Evolutionary conservation across 1,140 invertebrate genomes (phyloP).

Genomic region (Sipha flava): DNA sequence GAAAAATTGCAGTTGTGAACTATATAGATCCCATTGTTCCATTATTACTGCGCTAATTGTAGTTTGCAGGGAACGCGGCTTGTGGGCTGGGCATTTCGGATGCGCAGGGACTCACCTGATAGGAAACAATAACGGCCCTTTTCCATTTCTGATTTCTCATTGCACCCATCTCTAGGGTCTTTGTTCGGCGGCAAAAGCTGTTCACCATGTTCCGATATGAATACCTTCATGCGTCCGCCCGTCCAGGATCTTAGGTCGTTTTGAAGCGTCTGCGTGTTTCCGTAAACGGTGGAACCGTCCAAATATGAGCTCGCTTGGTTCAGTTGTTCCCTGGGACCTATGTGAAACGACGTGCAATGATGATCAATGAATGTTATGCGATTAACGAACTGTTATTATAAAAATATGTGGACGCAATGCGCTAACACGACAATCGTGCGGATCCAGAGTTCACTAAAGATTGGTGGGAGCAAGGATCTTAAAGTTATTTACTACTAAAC

Average conservation of each 20-base stretch:
- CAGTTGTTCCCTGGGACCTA: constrained; percentile 73
- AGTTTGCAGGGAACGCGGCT: no score
- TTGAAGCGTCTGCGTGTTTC: constrained; percentile 51
- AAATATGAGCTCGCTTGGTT: constrained; percentile 85
- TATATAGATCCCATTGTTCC: no score
- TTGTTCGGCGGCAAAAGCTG: constrained; percentile 61
- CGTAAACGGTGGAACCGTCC: constrained; percentile 82
- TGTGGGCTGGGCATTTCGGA: no score
- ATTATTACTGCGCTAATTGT: no score
- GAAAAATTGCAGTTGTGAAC: no score
- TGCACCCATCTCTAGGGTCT: constrained; percentile 66
- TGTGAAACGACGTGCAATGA: neutral
- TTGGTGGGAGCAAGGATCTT: no score
- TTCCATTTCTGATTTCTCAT: constrained; percentile 53
- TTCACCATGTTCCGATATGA: constrained; percentile 53
- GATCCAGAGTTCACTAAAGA: no score
- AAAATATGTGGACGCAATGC: no score
- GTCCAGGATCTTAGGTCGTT: constrained; percentile 49
- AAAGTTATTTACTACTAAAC: no score
- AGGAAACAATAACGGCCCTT: constrained; percentile 69
- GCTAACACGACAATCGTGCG: no score
- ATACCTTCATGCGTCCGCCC: constrained; percentile 49
- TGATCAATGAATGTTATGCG: no score
- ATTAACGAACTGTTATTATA: no score
- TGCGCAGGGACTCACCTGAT: constrained; percentile 46